Conservation (phyloP, 2,113 vertebrate species). For the Hucho hucho region DNA sequence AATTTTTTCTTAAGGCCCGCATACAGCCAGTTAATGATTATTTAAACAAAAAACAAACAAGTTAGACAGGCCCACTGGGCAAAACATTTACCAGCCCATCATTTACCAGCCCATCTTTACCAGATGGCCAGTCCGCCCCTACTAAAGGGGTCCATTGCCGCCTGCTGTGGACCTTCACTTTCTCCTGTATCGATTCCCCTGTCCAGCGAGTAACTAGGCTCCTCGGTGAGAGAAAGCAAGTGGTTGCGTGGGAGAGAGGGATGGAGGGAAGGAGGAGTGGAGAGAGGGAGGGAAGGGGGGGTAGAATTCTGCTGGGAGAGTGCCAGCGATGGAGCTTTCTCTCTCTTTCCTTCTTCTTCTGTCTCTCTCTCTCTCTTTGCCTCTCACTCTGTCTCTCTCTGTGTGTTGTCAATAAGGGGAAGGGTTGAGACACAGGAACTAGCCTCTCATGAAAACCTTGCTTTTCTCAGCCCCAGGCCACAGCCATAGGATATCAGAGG, state of each 20-base stretch:
- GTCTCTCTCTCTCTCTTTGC: too few relatives aligned
- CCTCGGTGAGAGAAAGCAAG: constrained; percentile 54
- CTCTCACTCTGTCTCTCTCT: constrained; percentile 22
- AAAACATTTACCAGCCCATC: too few relatives aligned
- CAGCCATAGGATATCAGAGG: constrained; percentile 10
- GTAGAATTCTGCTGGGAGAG: constrained; percentile 31
- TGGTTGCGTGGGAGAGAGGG: constrained; percentile 34
- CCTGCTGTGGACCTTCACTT: constrained; percentile 66
- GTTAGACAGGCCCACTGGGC: too few relatives aligned
- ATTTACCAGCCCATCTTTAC: too few relatives aligned
- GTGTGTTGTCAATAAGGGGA: constrained; percentile 63
- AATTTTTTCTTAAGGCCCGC: too few relatives aligned
- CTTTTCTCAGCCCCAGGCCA: constrained; percentile 34
- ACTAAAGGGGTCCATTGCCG: constrained; percentile 54
- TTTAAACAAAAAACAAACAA: too few relatives aligned
- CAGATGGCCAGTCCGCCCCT: too few relatives aligned
- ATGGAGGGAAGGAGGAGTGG: constrained; percentile 34
- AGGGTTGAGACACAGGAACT: constrained; percentile 39
- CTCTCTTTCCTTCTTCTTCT: too few relatives aligned
- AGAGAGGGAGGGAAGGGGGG: not conserved
- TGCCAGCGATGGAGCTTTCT: constrained; percentile 30
- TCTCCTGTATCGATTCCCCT: constrained; percentile 69
- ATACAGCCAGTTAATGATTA: too few relatives aligned
- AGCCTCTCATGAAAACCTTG: constrained; percentile 36
- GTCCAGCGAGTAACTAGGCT: constrained; percentile 71